Evolutionary conservation across 2,113 vertebrate species (phyloP).

Genomic region (Plecotus auritus): DNA sequence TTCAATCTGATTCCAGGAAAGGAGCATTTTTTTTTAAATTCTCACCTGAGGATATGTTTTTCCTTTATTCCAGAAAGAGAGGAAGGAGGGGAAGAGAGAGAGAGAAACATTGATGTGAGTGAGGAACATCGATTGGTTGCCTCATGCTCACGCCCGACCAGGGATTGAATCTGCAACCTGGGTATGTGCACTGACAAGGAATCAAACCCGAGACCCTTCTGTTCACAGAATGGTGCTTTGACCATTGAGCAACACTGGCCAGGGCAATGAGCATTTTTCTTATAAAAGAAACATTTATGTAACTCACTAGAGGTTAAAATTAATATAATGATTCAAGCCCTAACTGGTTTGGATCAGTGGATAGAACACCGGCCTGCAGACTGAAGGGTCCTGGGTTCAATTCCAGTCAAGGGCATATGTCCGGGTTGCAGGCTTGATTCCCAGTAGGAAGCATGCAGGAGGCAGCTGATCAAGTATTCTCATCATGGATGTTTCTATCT

Average conservation of each 20-base stretch:
- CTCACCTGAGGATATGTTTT: neutral
- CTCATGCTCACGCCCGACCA: neutral
- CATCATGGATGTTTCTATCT: no score
- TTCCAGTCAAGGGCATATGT: no score
- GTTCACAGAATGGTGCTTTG: neutral
- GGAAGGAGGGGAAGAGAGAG: neutral
- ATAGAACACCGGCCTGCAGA: no score
- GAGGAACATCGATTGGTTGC: neutral
- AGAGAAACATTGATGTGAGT: neutral
- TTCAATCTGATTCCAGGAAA: slow-evolving; percentile 36
- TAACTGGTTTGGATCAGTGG: no score
- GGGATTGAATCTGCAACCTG: neutral
- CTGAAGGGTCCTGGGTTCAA: no score
- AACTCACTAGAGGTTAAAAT: neutral
- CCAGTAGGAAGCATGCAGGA: no score
- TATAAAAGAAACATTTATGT: neutral
- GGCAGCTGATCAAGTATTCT: no score
- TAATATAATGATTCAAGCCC: neutral
- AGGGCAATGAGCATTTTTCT: neutral
- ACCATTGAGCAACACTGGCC: neutral
- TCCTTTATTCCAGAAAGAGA: neutral
- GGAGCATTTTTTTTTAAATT: neutral
- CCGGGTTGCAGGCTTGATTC: no score
- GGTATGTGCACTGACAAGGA: neutral
- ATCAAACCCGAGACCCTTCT: neutral